Evolutionary conservation across 2,797 vertebrate genomes (phyloP), one percentile per base, ranked within the genome.

Genomic region (Melanotaenia maccullochi): DNA sequence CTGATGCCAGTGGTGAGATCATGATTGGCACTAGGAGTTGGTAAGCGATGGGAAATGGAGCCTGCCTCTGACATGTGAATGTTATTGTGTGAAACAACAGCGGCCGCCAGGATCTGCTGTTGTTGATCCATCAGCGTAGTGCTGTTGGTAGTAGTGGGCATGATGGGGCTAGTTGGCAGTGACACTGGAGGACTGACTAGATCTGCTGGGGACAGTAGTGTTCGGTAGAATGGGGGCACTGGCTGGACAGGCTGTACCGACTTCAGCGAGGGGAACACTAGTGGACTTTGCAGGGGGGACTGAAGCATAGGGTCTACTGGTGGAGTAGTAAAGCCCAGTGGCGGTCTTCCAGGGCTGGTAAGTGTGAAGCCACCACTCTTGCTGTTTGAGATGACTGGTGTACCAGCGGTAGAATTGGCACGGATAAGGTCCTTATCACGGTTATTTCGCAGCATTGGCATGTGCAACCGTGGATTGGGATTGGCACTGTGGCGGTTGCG

Each of bases 391-490:
- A 99, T 99, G 84, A 99, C 97, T 0, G 98, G 96, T 47, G 98
- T 99, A 60, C 96, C 97, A 0, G 95, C 89, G 69, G 93, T 95
- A 47, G 96, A 96, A 58, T 94, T 96, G 78, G 95, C 95, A 78
- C 98, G 97, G 73, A 99, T 99, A 76, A 99, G 96, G 93, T 99
- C 97, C 89, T 99, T 99, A 93, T 99, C 97, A 1, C 98, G 95
- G 89, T 99, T 99, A 88, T 99, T 99, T 84, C 98, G 96, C 85
- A 99, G 86, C 94, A 95, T 95, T 28, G 94, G 94, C 94, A 95
- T 96, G 85, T 99, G 98, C 77, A 99, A 95, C 56, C 98, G 93
- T 6, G 97, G 98, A 90, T 99, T 99, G 8, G 98, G 97, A 92
- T 99, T 99, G 74, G 98, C 97, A 28, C 97, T 99, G 49, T 99